Evolutionary conservation across 2,113 vertebrate genomes (phyloP).

Genomic region (Labrus mixtus): DNA sequence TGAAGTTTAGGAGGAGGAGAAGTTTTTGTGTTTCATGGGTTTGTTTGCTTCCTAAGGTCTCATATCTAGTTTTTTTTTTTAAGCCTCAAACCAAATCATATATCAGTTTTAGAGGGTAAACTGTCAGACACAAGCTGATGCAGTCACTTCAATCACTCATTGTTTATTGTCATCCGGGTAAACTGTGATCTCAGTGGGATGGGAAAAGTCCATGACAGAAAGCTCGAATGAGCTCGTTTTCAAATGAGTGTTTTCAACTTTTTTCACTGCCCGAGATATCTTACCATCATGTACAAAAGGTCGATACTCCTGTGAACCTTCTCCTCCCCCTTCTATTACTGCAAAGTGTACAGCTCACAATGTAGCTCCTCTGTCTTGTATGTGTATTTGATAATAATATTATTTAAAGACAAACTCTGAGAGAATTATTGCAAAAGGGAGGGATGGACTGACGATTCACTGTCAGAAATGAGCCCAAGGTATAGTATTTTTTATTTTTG

Average conservation of each 20-base stretch:
- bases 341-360: conserved; percentile 81
- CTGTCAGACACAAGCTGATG: conserved; percentile 11
- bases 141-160: conserved; percentile 39
- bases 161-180: conserved; percentile 75
- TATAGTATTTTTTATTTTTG: conserved; percentile 53
- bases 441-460: conserved; percentile 45
- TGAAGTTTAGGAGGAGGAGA: not conserved
- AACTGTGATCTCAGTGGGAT: conserved; percentile 78
- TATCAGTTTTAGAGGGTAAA: conserved; percentile 3
- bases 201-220: conserved; percentile 50
- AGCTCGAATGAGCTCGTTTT: conserved; percentile 73
- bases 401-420: conserved; percentile 70
- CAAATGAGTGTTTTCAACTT: conserved; percentile 76
- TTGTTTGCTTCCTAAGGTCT: conserved; percentile 18
- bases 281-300: conserved; percentile 69
- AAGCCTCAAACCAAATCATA: conserved; percentile 14
- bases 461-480: conserved; percentile 58
- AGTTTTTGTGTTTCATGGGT: not conserved
- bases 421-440: conserved; percentile 54
- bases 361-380: conserved; percentile 80
- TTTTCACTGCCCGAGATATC: conserved; percentile 73
- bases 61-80: not conserved
- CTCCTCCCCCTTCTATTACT: conserved; percentile 52
- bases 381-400: conserved; percentile 82
- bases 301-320: conserved; percentile 60